These are phyloP conservation scores for Eublepharis macularius DNA, from an alignment of 2,113 vertebrate species.

Conservation along the genomic window DNA sequence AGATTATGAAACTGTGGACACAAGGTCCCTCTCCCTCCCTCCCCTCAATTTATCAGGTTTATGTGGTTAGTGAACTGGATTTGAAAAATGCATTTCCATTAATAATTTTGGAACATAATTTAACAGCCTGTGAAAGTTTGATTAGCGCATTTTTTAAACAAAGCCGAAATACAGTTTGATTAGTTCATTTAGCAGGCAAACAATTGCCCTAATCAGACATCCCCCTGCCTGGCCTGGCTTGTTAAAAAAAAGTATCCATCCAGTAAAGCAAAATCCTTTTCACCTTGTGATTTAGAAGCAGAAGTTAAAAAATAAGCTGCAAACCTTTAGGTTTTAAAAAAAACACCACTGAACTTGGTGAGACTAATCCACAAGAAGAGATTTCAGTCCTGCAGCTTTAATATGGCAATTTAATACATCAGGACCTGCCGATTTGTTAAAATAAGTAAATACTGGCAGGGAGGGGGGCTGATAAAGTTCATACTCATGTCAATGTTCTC, in stretches of 20 bases:
- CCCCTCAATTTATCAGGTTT: not conserved
- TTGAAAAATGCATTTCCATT: not conserved
- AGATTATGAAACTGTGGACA: not conserved
- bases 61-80: not conserved
- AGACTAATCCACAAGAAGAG: not conserved
- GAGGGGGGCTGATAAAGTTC: too few relatives aligned
- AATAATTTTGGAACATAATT: conserved; percentile 1
- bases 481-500: too few relatives aligned
- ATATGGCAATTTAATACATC: not conserved
- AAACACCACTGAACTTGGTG: not conserved
- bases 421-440: not conserved
- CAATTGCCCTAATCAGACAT: not conserved
- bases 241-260: not conserved
- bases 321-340: not conserved
- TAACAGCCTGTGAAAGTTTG: not conserved
- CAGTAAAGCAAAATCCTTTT: not conserved
- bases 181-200: not conserved
- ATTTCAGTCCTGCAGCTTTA: not conserved
- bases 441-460: not conserved
- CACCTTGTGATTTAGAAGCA: not conserved
- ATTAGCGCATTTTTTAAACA: not conserved
- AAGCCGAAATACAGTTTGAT: conserved; percentile 1
- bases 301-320: not conserved
- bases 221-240: not conserved
- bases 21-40: not conserved